Percentiles rank a stretch among this genome's conserved stretches.
Conservation (phyloP, 2,888 invertebrate genomes). For the Clusia tigrina region DNA sequence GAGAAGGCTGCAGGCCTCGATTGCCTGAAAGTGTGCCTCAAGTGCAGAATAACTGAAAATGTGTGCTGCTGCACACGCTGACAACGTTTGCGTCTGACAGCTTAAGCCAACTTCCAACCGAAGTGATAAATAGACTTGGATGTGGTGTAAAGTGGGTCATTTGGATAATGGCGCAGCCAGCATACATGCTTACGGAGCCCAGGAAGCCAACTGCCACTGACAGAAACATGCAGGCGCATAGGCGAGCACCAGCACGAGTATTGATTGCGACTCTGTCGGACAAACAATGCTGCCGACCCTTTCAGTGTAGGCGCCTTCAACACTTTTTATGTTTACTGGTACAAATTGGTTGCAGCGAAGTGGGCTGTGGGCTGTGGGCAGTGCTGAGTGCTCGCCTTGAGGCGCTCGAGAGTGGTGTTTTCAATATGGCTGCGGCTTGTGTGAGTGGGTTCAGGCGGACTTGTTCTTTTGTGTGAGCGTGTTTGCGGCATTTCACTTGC, state of each 20-base stretch:
- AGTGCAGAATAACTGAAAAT: too few relatives aligned
- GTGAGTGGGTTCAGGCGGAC: too few relatives aligned
- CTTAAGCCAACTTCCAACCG: slow-evolving; percentile 2
- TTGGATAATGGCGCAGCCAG: slow-evolving; percentile 25
- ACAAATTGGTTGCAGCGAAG: too few relatives aligned
- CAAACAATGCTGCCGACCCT: background rate
- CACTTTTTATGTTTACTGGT: too few relatives aligned
- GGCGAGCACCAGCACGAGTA: background rate
- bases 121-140: slow-evolving; percentile 15
- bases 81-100: slow-evolving; percentile 40
- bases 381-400: too few relatives aligned
- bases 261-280: background rate
- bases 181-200: too few relatives aligned
- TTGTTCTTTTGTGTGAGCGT: too few relatives aligned
- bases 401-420: too few relatives aligned
- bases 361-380: too few relatives aligned
- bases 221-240: background rate
- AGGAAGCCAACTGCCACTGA: too few relatives aligned
- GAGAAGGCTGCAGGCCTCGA: background rate
- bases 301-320: background rate
- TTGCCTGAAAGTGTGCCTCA: slow-evolving; percentile 3
- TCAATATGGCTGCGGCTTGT: too few relatives aligned
- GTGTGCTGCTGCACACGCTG: slow-evolving; percentile 4
- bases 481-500: too few relatives aligned
- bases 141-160: slow-evolving; percentile 48